A percentile compares a stretch with the other conserved stretches of the same genome.
These are phyloP conservation scores for Scortum barcoo DNA, from an alignment of 2,113 vertebrate species.

Conservation along the genomic window DNA sequence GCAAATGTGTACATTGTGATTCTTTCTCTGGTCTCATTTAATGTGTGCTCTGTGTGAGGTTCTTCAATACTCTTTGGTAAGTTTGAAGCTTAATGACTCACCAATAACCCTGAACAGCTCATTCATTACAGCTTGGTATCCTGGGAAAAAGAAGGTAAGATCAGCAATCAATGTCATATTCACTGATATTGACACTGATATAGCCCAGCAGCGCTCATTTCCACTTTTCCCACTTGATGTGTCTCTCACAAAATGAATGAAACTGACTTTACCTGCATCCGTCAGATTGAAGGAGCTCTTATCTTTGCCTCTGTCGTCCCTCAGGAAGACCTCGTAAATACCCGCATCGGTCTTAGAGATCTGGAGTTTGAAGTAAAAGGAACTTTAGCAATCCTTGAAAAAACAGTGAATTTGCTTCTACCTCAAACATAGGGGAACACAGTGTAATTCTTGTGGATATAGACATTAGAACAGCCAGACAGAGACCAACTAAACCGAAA, in stretches of 20 bases:
- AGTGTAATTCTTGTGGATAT: conserved; percentile 32
- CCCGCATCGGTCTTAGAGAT: conserved; percentile 95
- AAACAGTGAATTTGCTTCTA: conserved; percentile 10
- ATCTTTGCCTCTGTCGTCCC: conserved; percentile 95
- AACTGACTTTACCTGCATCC: conserved; percentile 87
- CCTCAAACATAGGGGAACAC: conserved; percentile 28
- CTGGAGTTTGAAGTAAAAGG: conserved; percentile 75
- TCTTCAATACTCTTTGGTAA: conserved; percentile 9
- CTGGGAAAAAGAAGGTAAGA: conserved; percentile 77
- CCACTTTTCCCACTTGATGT: conserved; percentile 22
- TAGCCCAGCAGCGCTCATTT: not conserved
- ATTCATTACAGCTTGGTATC: conserved; percentile 93
- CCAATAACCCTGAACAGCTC: conserved; percentile 96
- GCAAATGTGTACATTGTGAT: not conserved
- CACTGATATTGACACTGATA: not conserved
- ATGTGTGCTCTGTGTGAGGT: conserved; percentile 11
- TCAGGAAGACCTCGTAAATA: conserved; percentile 92
- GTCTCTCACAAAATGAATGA: not conserved
- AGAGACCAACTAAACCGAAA: conserved; percentile 73
- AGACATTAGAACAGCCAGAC: conserved; percentile 51
- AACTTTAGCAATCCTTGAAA: conserved; percentile 20
- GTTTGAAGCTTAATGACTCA: conserved; percentile 80
- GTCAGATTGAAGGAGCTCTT: conserved; percentile 89
- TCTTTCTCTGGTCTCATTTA: conserved; percentile 1
- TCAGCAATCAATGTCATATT: conserved; percentile 25